Conservation (phyloP, 1,140 invertebrate genomes). For the Zaprionus nigranus region DNA sequence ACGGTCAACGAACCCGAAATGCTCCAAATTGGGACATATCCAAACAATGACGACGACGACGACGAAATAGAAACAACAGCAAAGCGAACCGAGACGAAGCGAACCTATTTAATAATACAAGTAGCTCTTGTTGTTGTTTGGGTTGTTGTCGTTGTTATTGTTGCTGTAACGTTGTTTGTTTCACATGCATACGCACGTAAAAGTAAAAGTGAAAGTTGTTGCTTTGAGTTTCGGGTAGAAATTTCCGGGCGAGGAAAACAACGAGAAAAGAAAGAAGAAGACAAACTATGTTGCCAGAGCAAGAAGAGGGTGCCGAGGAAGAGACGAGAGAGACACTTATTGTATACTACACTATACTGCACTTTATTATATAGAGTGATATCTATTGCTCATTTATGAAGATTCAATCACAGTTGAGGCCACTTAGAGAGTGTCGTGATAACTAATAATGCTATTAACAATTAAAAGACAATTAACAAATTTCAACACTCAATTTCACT, state of each 20-base stretch:
- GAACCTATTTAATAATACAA: conserved; percentile 62
- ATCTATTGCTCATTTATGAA: too few species aligned
- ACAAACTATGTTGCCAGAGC: not conserved
- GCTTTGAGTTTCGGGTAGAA: conserved; percentile 48
- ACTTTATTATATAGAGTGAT: too few species aligned
- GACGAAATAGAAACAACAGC: conserved; percentile 32
- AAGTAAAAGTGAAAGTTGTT: conserved; percentile 80
- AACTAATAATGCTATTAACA: conserved; percentile 57
- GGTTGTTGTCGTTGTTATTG: conserved; percentile 15
- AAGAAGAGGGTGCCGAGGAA: not conserved
- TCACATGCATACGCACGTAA: conserved; percentile 49
- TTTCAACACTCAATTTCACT: conserved; percentile 1
- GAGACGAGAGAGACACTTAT: too few species aligned
- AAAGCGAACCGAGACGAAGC: not conserved
- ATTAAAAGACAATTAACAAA: conserved; percentile 77
- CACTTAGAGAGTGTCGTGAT: conserved; percentile 26
- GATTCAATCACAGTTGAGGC: too few species aligned
- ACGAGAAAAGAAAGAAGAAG: not conserved
- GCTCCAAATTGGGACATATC: conserved; percentile 62
- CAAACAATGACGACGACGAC: conserved; percentile 47
- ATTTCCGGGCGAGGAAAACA: conserved; percentile 50
- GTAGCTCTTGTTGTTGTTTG: conserved; percentile 19
- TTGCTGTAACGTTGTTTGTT: conserved; percentile 21
- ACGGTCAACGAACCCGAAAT: conserved; percentile 64
- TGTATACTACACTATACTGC: too few species aligned